Evolutionary conservation across 23 tunicate species (phyloP).

Genomic region (Aplidium turbinatum): DNA sequence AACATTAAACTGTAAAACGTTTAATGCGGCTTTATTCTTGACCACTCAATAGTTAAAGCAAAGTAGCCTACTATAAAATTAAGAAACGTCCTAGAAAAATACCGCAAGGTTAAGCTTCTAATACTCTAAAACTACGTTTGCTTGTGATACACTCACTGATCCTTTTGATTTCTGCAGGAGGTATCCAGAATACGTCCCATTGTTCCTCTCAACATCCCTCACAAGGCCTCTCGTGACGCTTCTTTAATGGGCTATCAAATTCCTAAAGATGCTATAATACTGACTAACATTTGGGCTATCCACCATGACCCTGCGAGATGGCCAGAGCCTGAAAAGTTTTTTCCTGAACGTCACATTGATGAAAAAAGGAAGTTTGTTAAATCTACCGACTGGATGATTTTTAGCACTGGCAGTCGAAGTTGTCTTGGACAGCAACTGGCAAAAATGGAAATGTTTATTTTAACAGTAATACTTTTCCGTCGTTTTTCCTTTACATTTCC

Average conservation of each 20-base stretch:
- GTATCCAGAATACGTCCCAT: conserved; percentile 50
- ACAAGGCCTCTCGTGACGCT: conserved; percentile 28
- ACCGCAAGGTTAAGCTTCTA: no score
- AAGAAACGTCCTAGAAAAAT: no score
- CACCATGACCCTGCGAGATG: conserved; percentile 48
- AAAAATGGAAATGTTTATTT: conserved; percentile 59
- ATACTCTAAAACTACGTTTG: no score
- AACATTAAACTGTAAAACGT: no score
- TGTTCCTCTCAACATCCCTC: conserved; percentile 54
- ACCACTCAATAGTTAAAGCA: no score
- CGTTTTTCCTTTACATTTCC: conserved; percentile 40
- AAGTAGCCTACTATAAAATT: no score
- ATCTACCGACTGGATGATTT: conserved; percentile 41
- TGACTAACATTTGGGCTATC: conserved; percentile 50
- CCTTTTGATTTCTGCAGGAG: conserved; percentile 32
- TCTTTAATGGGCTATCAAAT: conserved; percentile 52
- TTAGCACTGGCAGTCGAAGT: conserved; percentile 48
- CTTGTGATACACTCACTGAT: no score
- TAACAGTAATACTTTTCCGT: conserved; percentile 35
- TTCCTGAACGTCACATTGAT: conserved; percentile 57
- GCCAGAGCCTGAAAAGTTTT: conserved; percentile 71
- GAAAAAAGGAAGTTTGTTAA: conserved; percentile 64
- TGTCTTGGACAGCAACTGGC: conserved; percentile 75
- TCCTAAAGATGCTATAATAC: conserved; percentile 45
- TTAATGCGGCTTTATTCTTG: no score